Percentiles rank a stretch among this genome's conserved stretches.
phyloP scores from a whole-genome alignment of 2,113 vertebrate genomes.

The Apteryx mantelli region DNA sequence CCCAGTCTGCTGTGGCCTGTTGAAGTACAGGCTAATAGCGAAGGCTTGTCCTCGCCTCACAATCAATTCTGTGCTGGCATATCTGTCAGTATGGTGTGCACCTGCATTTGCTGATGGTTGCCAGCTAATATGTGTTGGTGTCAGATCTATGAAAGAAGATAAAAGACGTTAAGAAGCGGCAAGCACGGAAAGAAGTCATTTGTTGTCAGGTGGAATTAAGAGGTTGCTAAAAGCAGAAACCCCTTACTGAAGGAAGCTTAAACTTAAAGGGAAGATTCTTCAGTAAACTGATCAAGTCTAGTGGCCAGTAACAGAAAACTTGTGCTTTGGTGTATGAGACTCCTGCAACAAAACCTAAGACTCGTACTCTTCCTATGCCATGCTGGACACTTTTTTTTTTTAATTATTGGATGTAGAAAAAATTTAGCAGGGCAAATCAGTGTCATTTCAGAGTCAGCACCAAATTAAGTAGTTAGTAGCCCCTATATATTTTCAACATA shows the following conservation, averaged over 20 bases:
- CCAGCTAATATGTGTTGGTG: slow-evolving; percentile 72
- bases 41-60: slow-evolving; percentile 77
- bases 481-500: not conserved
- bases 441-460: not conserved
- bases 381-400: not conserved
- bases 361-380: not conserved
- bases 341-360: no score
- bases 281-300: not conserved
- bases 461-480: not conserved
- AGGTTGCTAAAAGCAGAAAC: not conserved
- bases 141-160: slow-evolving; percentile 39
- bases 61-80: slow-evolving; percentile 49
- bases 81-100: slow-evolving; percentile 74
- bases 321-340: no score
- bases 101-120: slow-evolving; percentile 55
- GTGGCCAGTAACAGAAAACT: not conserved
- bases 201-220: not conserved
- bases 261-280: not conserved
- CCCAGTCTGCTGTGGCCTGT: slow-evolving; percentile 8
- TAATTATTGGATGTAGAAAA: not conserved
- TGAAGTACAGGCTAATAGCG: slow-evolving; percentile 67
- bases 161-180: not conserved
- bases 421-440: not conserved
- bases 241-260: not conserved
- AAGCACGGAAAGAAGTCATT: not conserved